A percentile compares a stretch with the other conserved stretches of the same genome.
Evolutionary conservation across 2,113 vertebrate genomes (phyloP).

Genomic region (Istiophorus platypterus): DNA sequence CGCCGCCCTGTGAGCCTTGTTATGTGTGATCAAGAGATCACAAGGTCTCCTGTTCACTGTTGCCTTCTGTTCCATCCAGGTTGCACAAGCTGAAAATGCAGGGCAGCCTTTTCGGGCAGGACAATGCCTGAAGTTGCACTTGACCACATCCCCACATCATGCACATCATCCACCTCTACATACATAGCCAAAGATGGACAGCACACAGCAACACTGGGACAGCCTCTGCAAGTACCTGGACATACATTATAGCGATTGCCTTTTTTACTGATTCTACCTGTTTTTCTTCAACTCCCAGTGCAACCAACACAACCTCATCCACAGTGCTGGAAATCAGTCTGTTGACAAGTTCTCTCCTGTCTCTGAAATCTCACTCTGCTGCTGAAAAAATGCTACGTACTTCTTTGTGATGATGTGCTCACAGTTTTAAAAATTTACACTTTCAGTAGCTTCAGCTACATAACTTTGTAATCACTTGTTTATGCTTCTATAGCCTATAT

Average conservation of each 20-base stretch:
- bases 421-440: slow-evolving; percentile 19
- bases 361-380: slow-evolving; percentile 39
- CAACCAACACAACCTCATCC: slow-evolving; percentile 55
- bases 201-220: slow-evolving; percentile 33
- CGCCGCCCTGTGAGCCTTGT: neutral
- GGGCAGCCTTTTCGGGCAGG: slow-evolving; percentile 77
- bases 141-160: neutral
- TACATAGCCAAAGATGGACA: slow-evolving; percentile 68
- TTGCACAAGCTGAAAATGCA: slow-evolving; percentile 79
- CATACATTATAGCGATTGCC: slow-evolving; percentile 6
- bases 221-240: slow-evolving; percentile 40
- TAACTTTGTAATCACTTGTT: slow-evolving; percentile 67
- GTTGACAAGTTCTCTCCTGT: neutral
- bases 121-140: slow-evolving; percentile 60
- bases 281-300: slow-evolving; percentile 28
- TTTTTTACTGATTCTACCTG: neutral
- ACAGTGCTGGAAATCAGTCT: slow-evolving; percentile 29
- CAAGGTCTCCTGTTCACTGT: neutral
- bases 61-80: slow-evolving; percentile 63
- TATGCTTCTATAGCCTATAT: slow-evolving; percentile 45
- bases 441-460: slow-evolving; percentile 31
- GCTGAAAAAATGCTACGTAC: slow-evolving; percentile 42
- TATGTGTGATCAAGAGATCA: neutral
- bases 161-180: slow-evolving; percentile 39
- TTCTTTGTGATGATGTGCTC: slow-evolving; percentile 47